phyloP scores from a whole-genome alignment of 1,140 invertebrate species.

The Triops longicaudatus region DNA sequence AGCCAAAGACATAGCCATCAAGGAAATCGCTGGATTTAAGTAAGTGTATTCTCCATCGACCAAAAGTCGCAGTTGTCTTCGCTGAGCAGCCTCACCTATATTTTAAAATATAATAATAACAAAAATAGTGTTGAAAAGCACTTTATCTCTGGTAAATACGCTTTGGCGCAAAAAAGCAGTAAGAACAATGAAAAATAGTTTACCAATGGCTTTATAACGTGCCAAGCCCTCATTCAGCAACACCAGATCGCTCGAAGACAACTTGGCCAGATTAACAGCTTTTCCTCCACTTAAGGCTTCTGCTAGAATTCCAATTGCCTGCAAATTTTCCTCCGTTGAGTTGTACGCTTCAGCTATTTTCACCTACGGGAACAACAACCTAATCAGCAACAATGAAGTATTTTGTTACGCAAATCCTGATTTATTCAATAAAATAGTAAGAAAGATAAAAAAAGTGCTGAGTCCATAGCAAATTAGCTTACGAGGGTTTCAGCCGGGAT shows the following conservation, averaged over 20 bases:
- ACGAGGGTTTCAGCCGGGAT: conserved; percentile 37
- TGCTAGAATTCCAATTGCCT: conserved; percentile 8
- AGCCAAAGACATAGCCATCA: conserved; percentile 32
- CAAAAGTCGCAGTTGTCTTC: conserved; percentile 27
- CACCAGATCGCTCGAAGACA: neutral
- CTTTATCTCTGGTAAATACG: no score
- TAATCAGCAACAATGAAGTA: no score
- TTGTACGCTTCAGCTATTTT: conserved; percentile 22
- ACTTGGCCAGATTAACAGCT: neutral
- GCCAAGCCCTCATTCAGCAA: conserved; percentile 19
- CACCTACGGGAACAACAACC: neutral
- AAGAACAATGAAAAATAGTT: no score
- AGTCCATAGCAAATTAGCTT: conserved; percentile 17
- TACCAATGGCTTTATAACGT: conserved; percentile 20
- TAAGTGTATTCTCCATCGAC: conserved; percentile 34
- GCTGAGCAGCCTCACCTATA: conserved; percentile 13
- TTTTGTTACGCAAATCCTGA: no score
- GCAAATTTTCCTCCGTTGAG: neutral
- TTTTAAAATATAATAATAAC: no score
- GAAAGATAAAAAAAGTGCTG: no score
- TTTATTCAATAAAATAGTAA: no score
- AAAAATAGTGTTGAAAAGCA: no score
- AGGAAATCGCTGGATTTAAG: conserved; percentile 33
- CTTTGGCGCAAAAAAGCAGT: neutral
- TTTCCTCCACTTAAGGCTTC: conserved; percentile 16